Evolutionary conservation across 2,888 invertebrate genomes (phyloP), one percentile per base, ranked within the genome.

Genomic region (Nomada flava): DNA sequence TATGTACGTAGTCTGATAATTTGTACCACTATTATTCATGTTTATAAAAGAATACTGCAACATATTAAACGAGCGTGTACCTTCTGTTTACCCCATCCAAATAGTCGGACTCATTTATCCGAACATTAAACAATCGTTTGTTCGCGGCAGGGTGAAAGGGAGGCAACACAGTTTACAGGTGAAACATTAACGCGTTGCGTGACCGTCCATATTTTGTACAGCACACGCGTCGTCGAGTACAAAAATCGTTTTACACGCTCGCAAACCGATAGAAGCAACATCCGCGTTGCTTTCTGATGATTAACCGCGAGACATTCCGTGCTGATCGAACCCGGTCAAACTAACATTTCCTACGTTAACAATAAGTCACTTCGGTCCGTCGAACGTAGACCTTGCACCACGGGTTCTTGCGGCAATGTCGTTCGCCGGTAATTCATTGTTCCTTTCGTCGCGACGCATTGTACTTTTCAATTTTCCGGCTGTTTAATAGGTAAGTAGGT

Each of bases 21-120:
- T 75, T 84, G 87, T 87, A 87, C 80, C 63, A 84, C 68, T 78
- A 62, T 78, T 75, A 77, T 84, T 74, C 63, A 82, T 87, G 80
- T 82, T 86, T 80, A 69, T 80, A 69, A 80, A 73, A 86, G 29
- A 62, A 72, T 76, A 63, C 59, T 60, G 44, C 29, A 69, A 63
- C 64, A 13, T 13, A 23, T 71, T 52, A 36, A 42, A 57, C 36
- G 0, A 20, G 7, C 52, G 11, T 60, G 11, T 18, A 36, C 11
- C 2, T 4, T 59, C 26, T 26, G 26, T 57, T 72, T 50, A 2
- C 29, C 50, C 15, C 29, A 57, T 11, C 15, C 5, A 57, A 23
- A 11, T 57, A 2, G 7, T 59, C 15, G 2, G 18, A 9, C 18
- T 5, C 36, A 26, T 36, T 36, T 5, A 5, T 50, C 7, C 5